Percentiles rank a stretch among this genome's conserved stretches.
phyloP scores from a whole-genome alignment of 2,113 vertebrate genomes.

The Scomber scombrus region DNA sequence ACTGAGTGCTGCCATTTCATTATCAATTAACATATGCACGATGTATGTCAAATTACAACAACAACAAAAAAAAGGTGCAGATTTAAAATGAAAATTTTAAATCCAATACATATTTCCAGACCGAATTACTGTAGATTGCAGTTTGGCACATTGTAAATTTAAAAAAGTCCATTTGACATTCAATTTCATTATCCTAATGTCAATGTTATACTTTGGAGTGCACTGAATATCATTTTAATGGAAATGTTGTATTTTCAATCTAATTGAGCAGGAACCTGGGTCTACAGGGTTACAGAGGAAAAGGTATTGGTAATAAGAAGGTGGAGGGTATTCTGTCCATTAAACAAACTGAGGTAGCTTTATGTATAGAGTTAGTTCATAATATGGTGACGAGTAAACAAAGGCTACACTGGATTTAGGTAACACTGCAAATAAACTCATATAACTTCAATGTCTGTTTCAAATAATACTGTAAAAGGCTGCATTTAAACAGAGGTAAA shows the following conservation, averaged over 20 bases:
- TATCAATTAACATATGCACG: too few relatives aligned
- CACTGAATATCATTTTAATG: background rate
- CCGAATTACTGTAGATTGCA: background rate
- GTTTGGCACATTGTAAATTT: conserved; percentile 16
- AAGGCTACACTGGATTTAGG: conserved; percentile 26
- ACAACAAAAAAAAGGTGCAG: background rate
- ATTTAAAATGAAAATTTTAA: background rate
- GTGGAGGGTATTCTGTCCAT: conserved; percentile 31
- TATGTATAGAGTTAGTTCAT: conserved; percentile 19
- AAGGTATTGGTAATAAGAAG: background rate
- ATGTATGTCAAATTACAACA: background rate
- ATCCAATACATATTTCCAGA: background rate
- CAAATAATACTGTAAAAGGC: conserved; percentile 4
- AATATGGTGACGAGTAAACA: conserved; percentile 10
- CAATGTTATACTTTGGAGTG: background rate
- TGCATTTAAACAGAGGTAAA: conserved; percentile 23
- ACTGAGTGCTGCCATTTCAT: too few relatives aligned
- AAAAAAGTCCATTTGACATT: background rate
- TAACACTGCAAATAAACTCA: conserved; percentile 6
- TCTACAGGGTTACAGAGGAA: background rate
- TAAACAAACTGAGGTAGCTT: conserved; percentile 68
- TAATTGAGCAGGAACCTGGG: background rate
- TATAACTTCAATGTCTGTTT: background rate
- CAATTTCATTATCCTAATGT: background rate
- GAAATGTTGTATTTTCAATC: too few relatives aligned